Base-by-base conservation (phyloP, 2,888 invertebrate species). In the Pseudoips prasinana region DNA sequence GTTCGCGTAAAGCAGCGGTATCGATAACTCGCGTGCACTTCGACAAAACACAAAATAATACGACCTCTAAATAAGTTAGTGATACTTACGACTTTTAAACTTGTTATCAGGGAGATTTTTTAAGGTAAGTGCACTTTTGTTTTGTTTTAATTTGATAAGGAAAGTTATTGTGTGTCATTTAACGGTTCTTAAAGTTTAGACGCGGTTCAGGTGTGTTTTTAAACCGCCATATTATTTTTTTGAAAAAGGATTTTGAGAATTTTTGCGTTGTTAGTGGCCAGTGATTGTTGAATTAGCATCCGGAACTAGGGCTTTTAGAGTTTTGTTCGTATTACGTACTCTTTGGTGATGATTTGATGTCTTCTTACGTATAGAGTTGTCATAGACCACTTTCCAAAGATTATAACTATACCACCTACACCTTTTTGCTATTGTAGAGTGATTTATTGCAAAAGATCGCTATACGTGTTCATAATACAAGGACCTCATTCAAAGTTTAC, bases 1-100 rank as follows among this genome's bases (percentile, higher is more conserved):
- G 55, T 56, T 39, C 29, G 54, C 57, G 56, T 47, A 28, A 47
- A 41, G 51, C 54, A 57, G 38, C 43, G 20, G 22, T 14, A 24
- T 2, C n/a, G 37, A 19, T 10, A 6, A 33, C 45, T 31, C 32
- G 54, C 44, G 40, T 43, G 29, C 5, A n/a, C 5, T 35, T 25
- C 17, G 29, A 27, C 43, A 11, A 26, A 22, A 0, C 29, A 25
- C 27, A 3, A 17, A 26, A 29, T 31, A 39, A 32, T 45, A 56
- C 54, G 50, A 50, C 34, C 36, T 43, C 34, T 28, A 35, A 29
- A 39, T 23, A 46, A 53, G 31, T 51, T 46, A 14, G 56, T 56
- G 57, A 20, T 39, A 25, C 42, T 42, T 43, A 7, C 25, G 25
- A 52, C 34, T 39, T 54, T 33, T 33, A 22, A 35, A 24, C 14